phyloP scores from a whole-genome alignment of 2,113 vertebrate genomes.

The Struthidea cinerea region DNA sequence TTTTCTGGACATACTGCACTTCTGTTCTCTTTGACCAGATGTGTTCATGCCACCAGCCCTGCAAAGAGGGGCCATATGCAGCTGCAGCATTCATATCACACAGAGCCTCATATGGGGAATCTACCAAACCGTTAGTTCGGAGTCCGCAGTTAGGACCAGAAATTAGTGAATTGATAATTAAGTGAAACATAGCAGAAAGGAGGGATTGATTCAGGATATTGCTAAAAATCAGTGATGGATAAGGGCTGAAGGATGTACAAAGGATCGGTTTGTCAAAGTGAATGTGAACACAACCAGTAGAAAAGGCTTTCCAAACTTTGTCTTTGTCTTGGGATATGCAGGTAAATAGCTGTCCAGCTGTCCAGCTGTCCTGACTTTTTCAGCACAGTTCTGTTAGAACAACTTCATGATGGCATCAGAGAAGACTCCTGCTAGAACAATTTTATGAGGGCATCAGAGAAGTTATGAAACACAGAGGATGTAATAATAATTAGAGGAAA shows the following conservation, averaged over 20 bases:
- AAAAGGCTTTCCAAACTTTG: not conserved
- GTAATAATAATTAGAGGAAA: not conserved
- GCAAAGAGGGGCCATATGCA: not conserved
- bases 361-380: not conserved
- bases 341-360: not conserved
- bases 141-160: not conserved
- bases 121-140: not conserved
- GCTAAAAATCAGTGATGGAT: fast-evolving
- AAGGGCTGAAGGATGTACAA: not conserved
- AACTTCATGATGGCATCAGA: not conserved
- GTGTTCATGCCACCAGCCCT: not conserved
- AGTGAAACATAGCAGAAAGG: not conserved
- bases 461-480: not conserved
- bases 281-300: not conserved
- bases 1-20: not conserved
- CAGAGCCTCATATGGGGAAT: not conserved
- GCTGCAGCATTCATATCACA: not conserved
- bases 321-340: not conserved
- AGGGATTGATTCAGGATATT: not conserved
- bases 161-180: not conserved
- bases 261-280: not conserved
- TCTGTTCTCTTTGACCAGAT: not conserved
- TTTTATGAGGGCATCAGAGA: not conserved
- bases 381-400: not conserved
- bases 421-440: not conserved